phyloP scores from a whole-genome alignment of 2,888 invertebrate species.

The Erannis defoliaria region DNA sequence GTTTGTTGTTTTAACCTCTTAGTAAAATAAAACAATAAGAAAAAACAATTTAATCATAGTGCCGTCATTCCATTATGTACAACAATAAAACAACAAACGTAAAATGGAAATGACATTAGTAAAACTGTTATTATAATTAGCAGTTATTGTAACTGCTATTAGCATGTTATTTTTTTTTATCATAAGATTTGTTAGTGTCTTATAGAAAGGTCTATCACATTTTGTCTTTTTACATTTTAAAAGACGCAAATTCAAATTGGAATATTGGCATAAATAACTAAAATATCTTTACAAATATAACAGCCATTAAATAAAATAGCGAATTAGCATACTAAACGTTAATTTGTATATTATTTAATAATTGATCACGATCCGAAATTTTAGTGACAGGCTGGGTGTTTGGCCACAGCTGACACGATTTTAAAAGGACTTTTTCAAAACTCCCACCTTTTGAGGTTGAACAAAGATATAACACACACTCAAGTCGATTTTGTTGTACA shows the following conservation, averaged over 20 bases:
- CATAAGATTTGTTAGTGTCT: background rate
- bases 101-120: background rate
- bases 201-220: background rate
- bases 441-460: no score
- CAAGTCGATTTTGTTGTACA: background rate
- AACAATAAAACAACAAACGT: background rate
- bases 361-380: no score
- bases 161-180: background rate
- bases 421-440: no score
- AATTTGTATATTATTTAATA: background rate
- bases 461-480: background rate
- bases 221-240: conserved; percentile 3
- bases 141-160: background rate
- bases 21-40: no score
- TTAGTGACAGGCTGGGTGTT: no score
- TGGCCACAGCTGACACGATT: no score
- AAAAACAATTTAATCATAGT: no score
- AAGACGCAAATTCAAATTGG: background rate
- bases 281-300: background rate
- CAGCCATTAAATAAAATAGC: background rate
- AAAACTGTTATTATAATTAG: background rate
- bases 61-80: no score
- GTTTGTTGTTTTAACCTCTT: no score
- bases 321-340: background rate
- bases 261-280: background rate